Evolutionary conservation across 2,797 vertebrate genomes (phyloP).

Genomic region (Argyrosomus regius): DNA sequence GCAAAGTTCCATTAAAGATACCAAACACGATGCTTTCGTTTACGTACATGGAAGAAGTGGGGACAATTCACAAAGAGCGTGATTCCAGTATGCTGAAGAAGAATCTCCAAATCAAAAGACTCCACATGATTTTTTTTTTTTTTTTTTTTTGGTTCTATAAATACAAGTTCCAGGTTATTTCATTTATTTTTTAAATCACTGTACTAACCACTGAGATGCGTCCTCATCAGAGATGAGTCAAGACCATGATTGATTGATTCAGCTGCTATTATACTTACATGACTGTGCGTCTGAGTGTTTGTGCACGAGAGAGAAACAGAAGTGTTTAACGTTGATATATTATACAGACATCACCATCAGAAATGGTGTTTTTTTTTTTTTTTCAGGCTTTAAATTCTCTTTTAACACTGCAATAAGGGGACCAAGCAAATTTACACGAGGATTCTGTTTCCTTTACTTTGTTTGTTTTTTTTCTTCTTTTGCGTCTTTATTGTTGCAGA

Average conservation of each 20-base stretch:
- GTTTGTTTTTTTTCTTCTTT: constrained; percentile 29
- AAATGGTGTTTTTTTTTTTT: constrained; percentile 82
- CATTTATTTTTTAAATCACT: constrained; percentile 72
- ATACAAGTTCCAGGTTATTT: constrained; percentile 87
- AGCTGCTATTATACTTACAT: constrained; percentile 71
- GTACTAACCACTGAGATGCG: constrained; percentile 87
- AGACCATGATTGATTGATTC: constrained; percentile 74
- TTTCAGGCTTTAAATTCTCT: constrained; percentile 74
- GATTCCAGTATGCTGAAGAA: constrained; percentile 86
- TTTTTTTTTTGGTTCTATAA: constrained; percentile 84
- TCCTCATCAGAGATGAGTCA: constrained; percentile 80
- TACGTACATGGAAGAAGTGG: constrained; percentile 86
- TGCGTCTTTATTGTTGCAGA: constrained; percentile 39
- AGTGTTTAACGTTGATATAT: constrained; percentile 88
- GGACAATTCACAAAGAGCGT: constrained; percentile 83
- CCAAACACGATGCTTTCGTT: constrained; percentile 85
- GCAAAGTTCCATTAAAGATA: constrained; percentile 77
- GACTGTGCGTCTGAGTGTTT: constrained; percentile 57
- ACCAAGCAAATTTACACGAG: constrained; percentile 88
- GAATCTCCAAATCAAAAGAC: constrained; percentile 84
- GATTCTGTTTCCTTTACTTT: constrained; percentile 59
- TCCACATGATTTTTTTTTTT: constrained; percentile 83
- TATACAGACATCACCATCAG: constrained; percentile 92
- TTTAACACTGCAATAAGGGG: constrained; percentile 89
- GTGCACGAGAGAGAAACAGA: constrained; percentile 76